Base-by-base conservation (phyloP, 2,113 vertebrate species). In the Platichthys stellatus region DNA sequence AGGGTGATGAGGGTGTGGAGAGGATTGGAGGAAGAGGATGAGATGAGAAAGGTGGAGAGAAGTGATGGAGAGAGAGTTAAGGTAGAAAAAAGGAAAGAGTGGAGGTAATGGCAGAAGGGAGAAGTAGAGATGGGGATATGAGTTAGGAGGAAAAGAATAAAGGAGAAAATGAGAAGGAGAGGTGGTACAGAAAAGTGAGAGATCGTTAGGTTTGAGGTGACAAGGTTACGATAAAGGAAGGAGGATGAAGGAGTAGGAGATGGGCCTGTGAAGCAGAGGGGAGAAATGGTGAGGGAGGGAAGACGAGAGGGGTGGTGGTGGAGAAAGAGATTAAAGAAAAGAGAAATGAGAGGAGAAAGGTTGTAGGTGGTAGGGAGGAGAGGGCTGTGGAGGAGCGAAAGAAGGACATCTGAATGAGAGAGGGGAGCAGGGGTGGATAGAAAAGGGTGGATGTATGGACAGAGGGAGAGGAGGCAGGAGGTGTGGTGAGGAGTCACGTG, bases 401-500 rank as follows among this genome's bases (percentile, higher is more conserved):
- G 28, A 6, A 4, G 59, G 14, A 17, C 28, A 17, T 54, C 23
- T 26, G 63, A 49, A 21, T 54, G 64, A 35, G 23, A 56, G 43
- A 23, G 26, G 23, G 38, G 8, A 2, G 3, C 31, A 31, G 31
- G 31, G 31, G 6, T 8, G 6, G 31, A 31, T 7, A 31, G 31
- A 31, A 31, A 31, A 31, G 31, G 1, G 6, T 31, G 31, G 31
- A 31, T 31, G 31, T 7, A 31, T 31, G 6, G 31, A 31, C 5
- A 31, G 31, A 31, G 31, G 31, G 31, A 31, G 31, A 31, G 35
- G 18, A 4, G 43, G 54, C 3, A 4, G 58, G 56, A 0, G 71
- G 64, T 14, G 75, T 12, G 53, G 43, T 23, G 47, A 72, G 80
- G 69, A 77, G 74, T 76, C 54, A 26, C 17, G 72, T 53, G 51